Evolutionary conservation across 2,888 invertebrate species (phyloP).

Genomic region (Colletes collaris): DNA sequence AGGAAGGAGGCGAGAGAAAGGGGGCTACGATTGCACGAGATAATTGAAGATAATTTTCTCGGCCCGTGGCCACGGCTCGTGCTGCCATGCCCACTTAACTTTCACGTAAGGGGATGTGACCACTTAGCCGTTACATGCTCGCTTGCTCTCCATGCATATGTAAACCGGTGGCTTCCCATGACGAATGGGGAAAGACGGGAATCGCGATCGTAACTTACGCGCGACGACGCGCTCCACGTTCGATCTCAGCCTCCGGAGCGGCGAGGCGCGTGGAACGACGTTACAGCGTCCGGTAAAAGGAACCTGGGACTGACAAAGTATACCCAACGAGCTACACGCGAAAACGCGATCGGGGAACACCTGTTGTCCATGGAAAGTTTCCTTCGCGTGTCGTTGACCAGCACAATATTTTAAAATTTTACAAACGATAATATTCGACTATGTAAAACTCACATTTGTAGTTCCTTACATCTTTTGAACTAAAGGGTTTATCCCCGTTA

Average conservation of each 20-base stretch:
- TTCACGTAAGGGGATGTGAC: constrained; percentile 78
- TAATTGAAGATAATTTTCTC: constrained; percentile 80
- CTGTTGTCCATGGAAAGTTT: constrained; percentile 15
- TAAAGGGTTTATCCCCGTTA: too few species aligned
- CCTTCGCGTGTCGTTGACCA: too few species aligned
- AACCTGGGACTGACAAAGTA: not conserved
- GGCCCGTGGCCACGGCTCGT: constrained; percentile 73
- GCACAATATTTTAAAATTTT: too few species aligned
- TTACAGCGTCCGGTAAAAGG: constrained; percentile 12
- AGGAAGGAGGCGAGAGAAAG: constrained; percentile 5
- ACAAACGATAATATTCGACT: too few species aligned
- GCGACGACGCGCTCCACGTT: constrained; percentile 50
- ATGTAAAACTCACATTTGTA: too few species aligned
- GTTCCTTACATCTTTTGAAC: too few species aligned
- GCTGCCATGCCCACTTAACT: constrained; percentile 79
- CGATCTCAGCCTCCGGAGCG: constrained; percentile 3
- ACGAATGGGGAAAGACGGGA: constrained; percentile 68
- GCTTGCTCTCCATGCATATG: constrained; percentile 76
- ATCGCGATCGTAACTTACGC: constrained; percentile 58
- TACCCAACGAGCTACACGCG: not conserved
- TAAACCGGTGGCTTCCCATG: constrained; percentile 71
- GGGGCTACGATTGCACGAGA: constrained; percentile 68
- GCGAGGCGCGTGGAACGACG: not conserved
- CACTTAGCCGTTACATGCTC: constrained; percentile 78
- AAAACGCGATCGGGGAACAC: constrained; percentile 20